phyloP scores from a whole-genome alignment of 2,113 vertebrate species.

The Lampris incognitus region DNA sequence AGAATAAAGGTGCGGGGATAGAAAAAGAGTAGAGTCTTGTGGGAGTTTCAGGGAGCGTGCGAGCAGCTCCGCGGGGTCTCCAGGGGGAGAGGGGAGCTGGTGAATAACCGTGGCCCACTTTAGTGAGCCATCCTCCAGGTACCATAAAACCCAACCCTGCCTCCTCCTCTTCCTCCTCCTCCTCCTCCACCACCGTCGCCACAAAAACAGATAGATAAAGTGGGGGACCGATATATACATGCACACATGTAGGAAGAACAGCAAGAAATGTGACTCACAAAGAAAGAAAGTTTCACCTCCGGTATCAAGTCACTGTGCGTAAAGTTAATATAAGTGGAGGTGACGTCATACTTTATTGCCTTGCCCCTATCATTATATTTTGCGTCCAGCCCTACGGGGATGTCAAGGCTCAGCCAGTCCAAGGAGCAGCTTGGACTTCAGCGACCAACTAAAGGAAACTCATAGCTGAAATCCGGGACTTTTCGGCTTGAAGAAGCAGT shows the following conservation, averaged over 20 bases:
- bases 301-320: not conserved
- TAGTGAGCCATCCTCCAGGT: slow-evolving; percentile 70
- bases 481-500: too few species aligned
- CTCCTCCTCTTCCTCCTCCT: not conserved
- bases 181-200: not conserved
- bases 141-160: slow-evolving; percentile 53
- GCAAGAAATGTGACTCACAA: slow-evolving; percentile 21
- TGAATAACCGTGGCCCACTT: slow-evolving; percentile 84
- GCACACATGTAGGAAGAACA: slow-evolving; percentile 20
- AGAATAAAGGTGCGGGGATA: slow-evolving; percentile 61
- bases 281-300: slow-evolving; percentile 23
- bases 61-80: slow-evolving; percentile 57
- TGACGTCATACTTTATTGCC: too few species aligned
- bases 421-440: too few species aligned
- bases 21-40: slow-evolving; percentile 62
- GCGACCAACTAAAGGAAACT: too few species aligned
- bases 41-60: slow-evolving; percentile 57
- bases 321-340: too few species aligned
- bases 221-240: slow-evolving; percentile 6
- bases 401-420: too few species aligned
- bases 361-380: too few species aligned
- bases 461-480: too few species aligned
- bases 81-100: slow-evolving; percentile 70
- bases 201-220: slow-evolving; percentile 37
- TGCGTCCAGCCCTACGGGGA: too few species aligned